phyloP scores from a whole-genome alignment of 2,113 vertebrate genomes.

The Chitala chitala region DNA sequence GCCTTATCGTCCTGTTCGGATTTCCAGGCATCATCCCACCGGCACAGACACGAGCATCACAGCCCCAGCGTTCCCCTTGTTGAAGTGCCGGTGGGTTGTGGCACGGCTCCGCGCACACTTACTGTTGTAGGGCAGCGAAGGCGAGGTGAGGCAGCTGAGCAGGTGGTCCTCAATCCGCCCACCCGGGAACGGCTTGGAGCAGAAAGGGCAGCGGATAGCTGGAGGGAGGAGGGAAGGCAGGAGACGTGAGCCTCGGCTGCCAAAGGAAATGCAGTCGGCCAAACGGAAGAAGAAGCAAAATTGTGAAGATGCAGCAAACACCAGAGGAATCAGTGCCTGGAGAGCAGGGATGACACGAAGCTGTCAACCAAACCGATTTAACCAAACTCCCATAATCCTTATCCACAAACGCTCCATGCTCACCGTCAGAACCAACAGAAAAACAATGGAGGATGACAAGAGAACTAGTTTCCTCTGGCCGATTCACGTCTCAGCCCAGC shows the following conservation, averaged over 20 bases:
- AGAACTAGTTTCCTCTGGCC: background rate
- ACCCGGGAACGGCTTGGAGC: conserved; percentile 66
- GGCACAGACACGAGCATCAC: background rate
- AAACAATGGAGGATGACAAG: background rate
- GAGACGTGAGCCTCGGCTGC: background rate
- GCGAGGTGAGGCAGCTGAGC: conserved; percentile 69
- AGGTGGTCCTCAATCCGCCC: conserved; percentile 69
- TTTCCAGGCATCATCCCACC: background rate
- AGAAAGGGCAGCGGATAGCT: conserved; percentile 72
- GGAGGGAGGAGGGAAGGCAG: background rate
- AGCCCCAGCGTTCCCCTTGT: background rate
- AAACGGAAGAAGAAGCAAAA: no score
- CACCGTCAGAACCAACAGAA: no score
- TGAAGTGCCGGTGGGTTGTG: background rate
- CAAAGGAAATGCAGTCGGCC: no score
- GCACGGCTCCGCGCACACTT: no score
- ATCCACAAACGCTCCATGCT: no score
- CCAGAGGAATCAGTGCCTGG: no score
- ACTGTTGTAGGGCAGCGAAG: conserved; percentile 69
- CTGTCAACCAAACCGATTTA: no score
- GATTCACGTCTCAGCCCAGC: no score
- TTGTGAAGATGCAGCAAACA: no score
- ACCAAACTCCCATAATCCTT: no score
- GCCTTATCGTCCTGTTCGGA: background rate
- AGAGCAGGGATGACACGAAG: no score